A percentile compares a stretch with the other conserved stretches of the same genome.
phyloP scores from a whole-genome alignment of 2,888 invertebrate species.

The Caenorhabditis auriculariae region DNA sequence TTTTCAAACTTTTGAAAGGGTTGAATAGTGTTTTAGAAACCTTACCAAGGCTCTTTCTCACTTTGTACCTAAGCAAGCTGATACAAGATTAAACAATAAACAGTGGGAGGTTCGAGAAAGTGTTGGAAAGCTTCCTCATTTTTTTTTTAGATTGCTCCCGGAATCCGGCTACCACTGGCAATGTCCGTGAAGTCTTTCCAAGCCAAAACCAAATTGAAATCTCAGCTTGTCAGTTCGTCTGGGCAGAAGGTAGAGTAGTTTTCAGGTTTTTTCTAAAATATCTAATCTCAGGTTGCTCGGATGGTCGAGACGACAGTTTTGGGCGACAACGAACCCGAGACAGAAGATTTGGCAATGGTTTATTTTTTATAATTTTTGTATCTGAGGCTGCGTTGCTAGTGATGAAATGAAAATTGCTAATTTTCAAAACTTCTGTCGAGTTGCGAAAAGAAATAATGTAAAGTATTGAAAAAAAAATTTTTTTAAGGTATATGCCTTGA shows the following conservation, averaged over 20 bases:
- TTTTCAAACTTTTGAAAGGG: neutral
- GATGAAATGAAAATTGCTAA: too few relatives aligned
- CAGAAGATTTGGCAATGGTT: neutral
- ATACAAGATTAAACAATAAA: constrained; percentile 8
- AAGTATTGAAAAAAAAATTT: too few relatives aligned
- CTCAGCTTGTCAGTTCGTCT: constrained; percentile 8
- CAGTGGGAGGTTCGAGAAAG: constrained; percentile 13
- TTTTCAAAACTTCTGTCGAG: too few relatives aligned
- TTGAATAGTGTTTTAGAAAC: constrained; percentile 1
- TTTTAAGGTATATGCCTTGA: too few relatives aligned
- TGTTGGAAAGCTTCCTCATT: neutral
- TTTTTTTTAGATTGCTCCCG: constrained; percentile 21
- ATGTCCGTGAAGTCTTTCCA: constrained; percentile 21
- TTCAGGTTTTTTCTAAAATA: too few relatives aligned
- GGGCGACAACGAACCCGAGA: too few relatives aligned
- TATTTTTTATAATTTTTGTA: neutral
- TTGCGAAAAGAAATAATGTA: too few relatives aligned
- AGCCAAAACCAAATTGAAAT: constrained; percentile 18
- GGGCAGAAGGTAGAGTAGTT: constrained; percentile 11
- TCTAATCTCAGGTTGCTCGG: too few relatives aligned
- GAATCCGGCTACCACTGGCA: constrained; percentile 20
- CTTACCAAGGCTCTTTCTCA: constrained; percentile 5
- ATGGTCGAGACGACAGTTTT: too few relatives aligned
- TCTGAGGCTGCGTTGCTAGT: too few relatives aligned
- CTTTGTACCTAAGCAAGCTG: constrained; percentile 8